Percentiles rank a stretch among this genome's conserved stretches.
Evolutionary conservation across 2,888 invertebrate genomes (phyloP).

Genomic region (Alviniconcha strummeri): DNA sequence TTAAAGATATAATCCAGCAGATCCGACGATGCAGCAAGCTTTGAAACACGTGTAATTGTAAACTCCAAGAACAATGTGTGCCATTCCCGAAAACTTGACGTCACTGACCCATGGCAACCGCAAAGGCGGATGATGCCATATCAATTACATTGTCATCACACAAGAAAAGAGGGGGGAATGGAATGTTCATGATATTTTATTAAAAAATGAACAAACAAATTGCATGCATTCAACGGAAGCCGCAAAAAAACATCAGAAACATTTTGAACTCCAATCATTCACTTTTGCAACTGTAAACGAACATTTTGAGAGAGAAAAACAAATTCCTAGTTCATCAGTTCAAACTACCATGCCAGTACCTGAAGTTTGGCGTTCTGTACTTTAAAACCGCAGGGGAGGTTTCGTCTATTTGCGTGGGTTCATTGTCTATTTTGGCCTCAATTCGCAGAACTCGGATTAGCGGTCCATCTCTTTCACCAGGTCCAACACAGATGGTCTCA

Average conservation of each 20-base stretch:
- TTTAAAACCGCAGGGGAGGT: constrained; percentile 67
- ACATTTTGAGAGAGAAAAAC: neutral
- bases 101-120: constrained; percentile 18
- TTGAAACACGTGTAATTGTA: no score
- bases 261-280: no score
- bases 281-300: neutral
- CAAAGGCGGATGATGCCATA: constrained; percentile 6
- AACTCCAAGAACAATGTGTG: no score
- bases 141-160: constrained; percentile 1
- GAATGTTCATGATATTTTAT: no score
- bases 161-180: neutral
- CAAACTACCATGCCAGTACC: constrained; percentile 50
- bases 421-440: constrained; percentile 66
- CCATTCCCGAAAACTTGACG: neutral
- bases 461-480: constrained; percentile 43
- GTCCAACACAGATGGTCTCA: constrained; percentile 41
- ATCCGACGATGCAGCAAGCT: no score
- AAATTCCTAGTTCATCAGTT: neutral
- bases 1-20: no score
- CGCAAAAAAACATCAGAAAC: no score
- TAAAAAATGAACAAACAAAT: no score
- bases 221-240: no score
- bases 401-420: constrained; percentile 69
- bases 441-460: constrained; percentile 59
- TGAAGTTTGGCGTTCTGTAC: constrained; percentile 71